Conservation (phyloP, 2,888 invertebrate genomes). For the Tryphoninae sp. region DNA sequence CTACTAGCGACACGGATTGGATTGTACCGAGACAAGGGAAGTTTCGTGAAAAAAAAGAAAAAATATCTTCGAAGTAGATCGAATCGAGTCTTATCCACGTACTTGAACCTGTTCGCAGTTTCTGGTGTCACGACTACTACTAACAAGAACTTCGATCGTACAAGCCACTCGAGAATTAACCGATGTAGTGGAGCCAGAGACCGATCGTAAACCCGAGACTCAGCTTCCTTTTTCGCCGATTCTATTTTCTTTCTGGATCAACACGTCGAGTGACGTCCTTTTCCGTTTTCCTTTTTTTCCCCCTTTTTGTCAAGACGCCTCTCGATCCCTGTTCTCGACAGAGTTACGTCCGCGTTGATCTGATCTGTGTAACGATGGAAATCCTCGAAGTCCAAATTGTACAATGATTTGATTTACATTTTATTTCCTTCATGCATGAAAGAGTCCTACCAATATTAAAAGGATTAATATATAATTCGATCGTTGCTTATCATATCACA, state of each 20-base stretch:
- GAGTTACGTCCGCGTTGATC: conserved; percentile 29
- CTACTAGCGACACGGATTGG: conserved; percentile 1
- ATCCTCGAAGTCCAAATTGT: neutral
- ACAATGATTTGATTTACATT: too few relatives aligned
- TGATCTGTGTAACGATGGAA: conserved; percentile 17
- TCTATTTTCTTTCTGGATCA: conserved; percentile 40
- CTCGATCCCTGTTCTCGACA: conserved; percentile 8
- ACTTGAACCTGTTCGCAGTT: conserved; percentile 17
- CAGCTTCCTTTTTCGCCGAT: conserved; percentile 4
- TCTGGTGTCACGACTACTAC: neutral
- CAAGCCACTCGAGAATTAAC: conserved; percentile 57
- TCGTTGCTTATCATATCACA: too few relatives aligned
- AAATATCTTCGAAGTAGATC: neutral
- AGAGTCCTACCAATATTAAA: too few relatives aligned
- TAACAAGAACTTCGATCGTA: conserved; percentile 41
- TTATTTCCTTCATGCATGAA: too few relatives aligned
- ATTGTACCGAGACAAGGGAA: conserved; percentile 11
- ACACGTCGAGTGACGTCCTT: conserved; percentile 32
- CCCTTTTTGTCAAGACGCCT: neutral
- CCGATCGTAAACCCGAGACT: conserved; percentile 42
- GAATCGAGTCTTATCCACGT: conserved; percentile 9
- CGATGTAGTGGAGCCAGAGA: conserved; percentile 21
- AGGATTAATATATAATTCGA: too few relatives aligned
- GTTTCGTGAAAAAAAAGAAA: neutral
- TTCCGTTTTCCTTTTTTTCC: conserved; percentile 3